These are phyloP conservation scores for Castor canadensis DNA, from an alignment of 2,113 vertebrate genomes.

Conservation along the genomic window DNA sequence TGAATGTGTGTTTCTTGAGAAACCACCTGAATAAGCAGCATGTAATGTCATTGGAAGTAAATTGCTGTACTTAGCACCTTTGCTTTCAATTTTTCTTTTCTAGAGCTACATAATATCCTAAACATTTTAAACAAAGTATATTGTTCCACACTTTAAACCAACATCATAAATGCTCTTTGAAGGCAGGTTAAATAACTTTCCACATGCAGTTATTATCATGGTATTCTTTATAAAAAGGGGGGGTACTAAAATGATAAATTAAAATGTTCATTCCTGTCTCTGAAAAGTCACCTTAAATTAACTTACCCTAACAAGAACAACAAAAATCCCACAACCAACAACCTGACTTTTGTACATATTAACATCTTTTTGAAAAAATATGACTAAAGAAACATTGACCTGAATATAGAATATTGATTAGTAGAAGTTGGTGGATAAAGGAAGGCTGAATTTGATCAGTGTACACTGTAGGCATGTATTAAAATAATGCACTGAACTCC, in stretches of 20 bases:
- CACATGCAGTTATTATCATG: conserved; percentile 9
- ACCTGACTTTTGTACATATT: not conserved
- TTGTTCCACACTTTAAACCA: conserved; percentile 49
- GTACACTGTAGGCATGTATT: too few relatives aligned
- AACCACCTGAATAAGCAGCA: conserved; percentile 41
- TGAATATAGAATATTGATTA: not conserved
- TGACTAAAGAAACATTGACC: not conserved
- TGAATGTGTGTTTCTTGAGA: conserved; percentile 66
- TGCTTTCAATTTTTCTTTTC: not conserved
- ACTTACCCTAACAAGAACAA: not conserved
- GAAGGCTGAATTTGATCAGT: not conserved
- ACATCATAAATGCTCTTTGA: conserved; percentile 50
- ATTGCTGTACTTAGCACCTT: conserved; percentile 54
- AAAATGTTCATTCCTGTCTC: not conserved
- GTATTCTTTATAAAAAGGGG: not conserved
- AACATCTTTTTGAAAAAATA: not conserved
- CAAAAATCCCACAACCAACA: too few relatives aligned
- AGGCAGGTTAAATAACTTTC: conserved; percentile 55
- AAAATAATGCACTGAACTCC: not conserved
- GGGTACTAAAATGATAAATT: not conserved
- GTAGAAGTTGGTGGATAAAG: not conserved
- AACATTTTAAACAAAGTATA: conserved; percentile 47
- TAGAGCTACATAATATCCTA: conserved; percentile 30
- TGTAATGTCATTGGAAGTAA: conserved; percentile 36
- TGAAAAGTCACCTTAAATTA: conserved; percentile 52